Base-by-base conservation (phyloP, 1,140 invertebrate species). In the Drosophila serrata region DNA sequence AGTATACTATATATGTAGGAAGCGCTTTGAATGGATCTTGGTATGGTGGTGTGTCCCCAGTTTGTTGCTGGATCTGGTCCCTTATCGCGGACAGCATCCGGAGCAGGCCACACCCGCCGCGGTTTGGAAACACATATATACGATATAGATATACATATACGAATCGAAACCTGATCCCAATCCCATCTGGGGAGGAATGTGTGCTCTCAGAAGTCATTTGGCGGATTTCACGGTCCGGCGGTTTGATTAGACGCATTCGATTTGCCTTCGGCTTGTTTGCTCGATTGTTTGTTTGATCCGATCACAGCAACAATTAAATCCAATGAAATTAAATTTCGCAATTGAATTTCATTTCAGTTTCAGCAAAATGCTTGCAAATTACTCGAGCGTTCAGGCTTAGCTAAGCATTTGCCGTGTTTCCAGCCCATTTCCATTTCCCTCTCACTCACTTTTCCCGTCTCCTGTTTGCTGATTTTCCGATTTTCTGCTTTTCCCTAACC, bases 351-450 rank as follows among this genome's bases (percentile, higher is more conserved):
- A 77, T 68, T 77, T 77, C 62, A 68, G 67, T 77, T 77, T 59
- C 62, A 77, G 74, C 82, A 31, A 31, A 31, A 63, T 81, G 75
- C 60, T 74, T 63, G 57, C 68, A 59, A 79, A 69, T 82, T 87
- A 67, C 65, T 87, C 84, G 70, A 86, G 55, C 82, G 84, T 86
- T 69, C 19, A 79, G 37, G 56, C 67, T 88, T 76, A 56, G 65
- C 35, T 12, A 68, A 64, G 62, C 40, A 59, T 48, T 68, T 53
- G 19, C 35, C 48, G 46, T 53, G 46, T 40, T 61, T 68, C 22
- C 59, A 33, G 11, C 39, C 31, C 27, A 37, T 49, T 51, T 46
- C 24, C 61, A 15, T 46, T 68, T 65, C 63, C 57, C 63, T 53
- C 60, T 39, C 49, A 72, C 56, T 39, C 40, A 46, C 33, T 67